These are phyloP conservation scores for Ciconia stormi DNA, from an alignment of 2,113 vertebrate genomes.

Conservation along the genomic window DNA sequence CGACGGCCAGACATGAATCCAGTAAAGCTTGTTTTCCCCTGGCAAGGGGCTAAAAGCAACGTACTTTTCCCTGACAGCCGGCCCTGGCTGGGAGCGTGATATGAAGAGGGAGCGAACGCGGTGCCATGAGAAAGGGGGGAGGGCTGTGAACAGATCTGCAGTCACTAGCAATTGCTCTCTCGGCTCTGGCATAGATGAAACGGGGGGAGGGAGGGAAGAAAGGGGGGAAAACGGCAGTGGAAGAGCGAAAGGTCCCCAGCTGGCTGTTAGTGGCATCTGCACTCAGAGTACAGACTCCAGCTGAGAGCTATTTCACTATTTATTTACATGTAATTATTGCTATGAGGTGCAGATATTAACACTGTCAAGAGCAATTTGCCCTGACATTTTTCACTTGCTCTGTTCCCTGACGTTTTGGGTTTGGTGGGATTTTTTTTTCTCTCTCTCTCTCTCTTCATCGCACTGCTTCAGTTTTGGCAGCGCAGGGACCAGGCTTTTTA, in stretches of 20 bases:
- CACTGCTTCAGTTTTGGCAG: not conserved
- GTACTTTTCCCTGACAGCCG: not conserved
- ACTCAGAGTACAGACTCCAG: constrained; percentile 86
- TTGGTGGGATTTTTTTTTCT: constrained; percentile 43
- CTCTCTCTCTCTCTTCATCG: not conserved
- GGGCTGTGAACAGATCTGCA: not conserved
- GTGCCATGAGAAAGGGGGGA: not conserved
- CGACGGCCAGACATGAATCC: accelerated
- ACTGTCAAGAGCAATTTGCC: constrained; percentile 99
- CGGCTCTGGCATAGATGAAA: not conserved
- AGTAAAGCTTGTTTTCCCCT: not conserved
- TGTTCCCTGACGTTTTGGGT: constrained; percentile 81
- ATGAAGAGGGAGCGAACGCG: accelerated
- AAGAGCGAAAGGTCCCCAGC: constrained; percentile 82
- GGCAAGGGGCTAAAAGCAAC: not conserved
- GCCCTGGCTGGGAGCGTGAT: not conserved
- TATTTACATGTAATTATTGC: constrained; percentile 99
- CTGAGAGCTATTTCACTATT: constrained; percentile 99
- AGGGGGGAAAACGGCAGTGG: not conserved
- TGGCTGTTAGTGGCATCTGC: constrained; percentile 83
- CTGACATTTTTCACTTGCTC: constrained; percentile 98
- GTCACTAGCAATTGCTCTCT: not conserved
- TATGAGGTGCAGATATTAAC: constrained; percentile 99
- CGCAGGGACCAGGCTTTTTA: constrained; percentile 6
- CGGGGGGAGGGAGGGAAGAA: not conserved